Base-by-base conservation (phyloP, 1,140 invertebrate species). In the Onthophagus taurus region DNA sequence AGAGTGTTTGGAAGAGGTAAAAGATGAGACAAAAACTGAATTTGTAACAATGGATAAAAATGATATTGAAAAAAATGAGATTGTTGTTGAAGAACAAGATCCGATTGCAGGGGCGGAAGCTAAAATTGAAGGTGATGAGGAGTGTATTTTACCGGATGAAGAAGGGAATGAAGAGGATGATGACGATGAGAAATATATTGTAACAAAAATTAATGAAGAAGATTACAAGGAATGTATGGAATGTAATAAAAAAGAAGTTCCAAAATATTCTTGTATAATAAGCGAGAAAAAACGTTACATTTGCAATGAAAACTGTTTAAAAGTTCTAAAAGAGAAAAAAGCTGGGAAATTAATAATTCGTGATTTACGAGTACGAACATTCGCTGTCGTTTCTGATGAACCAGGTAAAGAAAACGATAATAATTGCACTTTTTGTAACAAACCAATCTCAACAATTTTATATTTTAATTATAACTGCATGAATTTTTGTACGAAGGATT, bases 401-500 rank as follows among this genome's bases (percentile, higher is more conserved):
- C 39, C 54, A 31, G 50, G 54, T 35, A 12, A 18, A 26, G 23
- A n/a, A 26, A 26, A 7, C 23, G n/a, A 26, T 26, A n/a, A 21
- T 14, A 2, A 5, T 34, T 6, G 34, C n/a, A n/a, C n/a, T n/a
- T n/a, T n/a, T n/a, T n/a, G n/a, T n/a, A n/a, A n/a, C n/a, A n/a
- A n/a, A n/a, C n/a, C n/a, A n/a, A n/a, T n/a, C n/a, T n/a, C n/a
- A n/a, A n/a, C n/a, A n/a, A n/a, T n/a, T n/a, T n/a, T n/a, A n/a
- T n/a, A n/a, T n/a, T n/a, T n/a, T n/a, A n/a, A n/a, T n/a, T n/a
- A n/a, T n/a, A 89, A 93, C 67, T 89, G 89, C 1, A 88, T 94
- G 81, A 88, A 93, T 60, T 94, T 90, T 61, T 95, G 90, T 63
- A 85, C 86, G 48, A 88, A 92, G 59, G 72, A 80, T 33, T 94